A percentile compares a stretch with the other conserved stretches of the same genome.
phyloP scores from a whole-genome alignment of 2,888 invertebrate genomes.

The Iselma pallidipennis region DNA sequence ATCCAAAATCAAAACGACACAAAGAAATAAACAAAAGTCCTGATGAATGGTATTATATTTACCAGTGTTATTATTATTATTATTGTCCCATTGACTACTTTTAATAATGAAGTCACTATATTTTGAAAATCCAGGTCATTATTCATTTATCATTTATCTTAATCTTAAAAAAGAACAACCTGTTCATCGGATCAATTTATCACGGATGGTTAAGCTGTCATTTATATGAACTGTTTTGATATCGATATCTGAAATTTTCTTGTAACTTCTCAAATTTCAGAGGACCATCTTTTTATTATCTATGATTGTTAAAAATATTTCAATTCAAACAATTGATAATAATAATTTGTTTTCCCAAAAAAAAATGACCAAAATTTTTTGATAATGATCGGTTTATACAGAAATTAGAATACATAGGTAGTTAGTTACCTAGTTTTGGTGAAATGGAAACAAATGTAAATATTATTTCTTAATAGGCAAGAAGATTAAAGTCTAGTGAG shows the following conservation, averaged over 20 bases:
- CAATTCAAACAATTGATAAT: no score
- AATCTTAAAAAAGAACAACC: conserved; percentile 30
- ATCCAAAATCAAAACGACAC: no score
- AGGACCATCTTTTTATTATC: not conserved
- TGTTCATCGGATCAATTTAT: conserved; percentile 51
- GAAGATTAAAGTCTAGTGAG: conserved; percentile 50
- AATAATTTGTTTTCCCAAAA: not conserved
- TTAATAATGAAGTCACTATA: not conserved
- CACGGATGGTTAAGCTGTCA: conserved; percentile 49
- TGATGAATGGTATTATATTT: no score
- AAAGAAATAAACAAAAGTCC: no score
- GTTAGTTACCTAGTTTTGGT: no score
- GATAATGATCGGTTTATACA: no score
- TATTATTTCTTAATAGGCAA: conserved; percentile 1
- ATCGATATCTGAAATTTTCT: conserved; percentile 43
- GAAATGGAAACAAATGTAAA: no score
- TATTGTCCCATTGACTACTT: no score
- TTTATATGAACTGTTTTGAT: conserved; percentile 45
- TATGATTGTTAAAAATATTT: not conserved
- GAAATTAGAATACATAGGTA: no score
- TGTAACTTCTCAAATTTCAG: conserved; percentile 32
- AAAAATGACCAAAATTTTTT: not conserved
- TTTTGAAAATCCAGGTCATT: not conserved
- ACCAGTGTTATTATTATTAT: no score
- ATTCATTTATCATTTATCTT: conserved; percentile 15